Percentiles rank a stretch among this genome's conserved stretches.
These are phyloP conservation scores for Alviniconcha strummeri DNA, from an alignment of 2,888 invertebrate genomes.

Conservation along the genomic window DNA sequence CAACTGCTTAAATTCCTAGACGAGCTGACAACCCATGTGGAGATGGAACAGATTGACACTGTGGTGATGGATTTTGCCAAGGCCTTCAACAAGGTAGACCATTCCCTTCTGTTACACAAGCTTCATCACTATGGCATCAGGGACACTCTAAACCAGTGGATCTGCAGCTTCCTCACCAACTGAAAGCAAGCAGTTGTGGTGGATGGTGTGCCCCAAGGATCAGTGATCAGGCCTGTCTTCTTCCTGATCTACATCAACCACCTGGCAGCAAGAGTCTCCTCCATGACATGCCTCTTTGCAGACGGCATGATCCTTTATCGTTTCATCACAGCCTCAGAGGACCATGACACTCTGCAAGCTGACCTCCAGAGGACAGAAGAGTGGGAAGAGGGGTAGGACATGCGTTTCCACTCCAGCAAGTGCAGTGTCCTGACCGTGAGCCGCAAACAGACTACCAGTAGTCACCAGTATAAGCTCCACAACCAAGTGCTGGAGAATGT, in stretches of 20 bases:
- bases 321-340: background rate
- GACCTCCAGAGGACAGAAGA: too few relatives aligned
- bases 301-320: background rate
- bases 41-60: background rate
- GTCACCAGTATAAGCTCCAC: background rate
- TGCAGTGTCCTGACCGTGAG: background rate
- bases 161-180: background rate
- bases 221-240: background rate
- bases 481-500: background rate
- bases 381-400: too few relatives aligned
- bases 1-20: background rate
- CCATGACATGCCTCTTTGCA: too few relatives aligned
- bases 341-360: too few relatives aligned
- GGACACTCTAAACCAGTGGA: conserved; percentile 2
- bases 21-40: background rate
- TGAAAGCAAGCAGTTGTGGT: conserved; percentile 9
- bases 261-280: background rate
- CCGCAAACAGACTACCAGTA: background rate
- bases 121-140: conserved; percentile 20
- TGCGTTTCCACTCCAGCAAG: background rate
- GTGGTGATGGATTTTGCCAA: conserved; percentile 4
- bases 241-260: conserved; percentile 1
- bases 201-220: conserved; percentile 22
- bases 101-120: conserved; percentile 5
- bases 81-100: conserved; percentile 16